Evolutionary conservation across 1,140 invertebrate species (phyloP), one percentile per base, ranked within the genome.

Genomic region (Plutomurus gul): DNA sequence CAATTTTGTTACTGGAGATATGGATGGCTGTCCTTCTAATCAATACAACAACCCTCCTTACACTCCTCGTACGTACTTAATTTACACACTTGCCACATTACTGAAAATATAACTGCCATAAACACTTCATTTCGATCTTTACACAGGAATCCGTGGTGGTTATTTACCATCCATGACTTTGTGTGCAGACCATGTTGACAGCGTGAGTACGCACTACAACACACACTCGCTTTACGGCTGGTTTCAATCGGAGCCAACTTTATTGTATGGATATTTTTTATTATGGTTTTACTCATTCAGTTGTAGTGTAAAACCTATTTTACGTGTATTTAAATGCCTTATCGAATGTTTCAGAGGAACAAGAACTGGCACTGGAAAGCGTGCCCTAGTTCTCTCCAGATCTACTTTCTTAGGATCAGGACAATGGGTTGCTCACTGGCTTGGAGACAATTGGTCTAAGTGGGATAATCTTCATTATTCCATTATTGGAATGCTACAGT

Each of bases 361-460:
- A n/a, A 49, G 65, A 30, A 47, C 27, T 6, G 76, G 36, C 16
- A 65, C 75, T 49, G 80, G 78, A 22, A 82, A 82, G 76, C 39
- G 86, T n/a, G 82, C 84, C 8, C 84, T 87, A 13, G 82, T 89
- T 1, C 85, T 89, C 16, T 87, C 88, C 40, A 84, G 89, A 37
- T 89, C 89, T 18, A 90, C 88, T 4, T 91, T 87, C 84, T 80
- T 87, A 7, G 87, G 90, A 37, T 85, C 86, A 74, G 90, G 90
- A 30, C 83, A 86, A 74, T 90, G 87, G 84, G 49, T 85, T 73
- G 87, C 87, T 36, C 90, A 91, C 79, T 92, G 90, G 90, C 83
- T 86, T 18, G 89, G 89, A 7, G 89, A 89, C 82, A 88, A 90
- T 82, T 84, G 75, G 1, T 87, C 87, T 4, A 80, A 83, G 25